A percentile compares a stretch with the other conserved stretches of the same genome.
Evolutionary conservation across 2,113 vertebrate genomes (phyloP).

Genomic region (Tichodroma muraria): DNA sequence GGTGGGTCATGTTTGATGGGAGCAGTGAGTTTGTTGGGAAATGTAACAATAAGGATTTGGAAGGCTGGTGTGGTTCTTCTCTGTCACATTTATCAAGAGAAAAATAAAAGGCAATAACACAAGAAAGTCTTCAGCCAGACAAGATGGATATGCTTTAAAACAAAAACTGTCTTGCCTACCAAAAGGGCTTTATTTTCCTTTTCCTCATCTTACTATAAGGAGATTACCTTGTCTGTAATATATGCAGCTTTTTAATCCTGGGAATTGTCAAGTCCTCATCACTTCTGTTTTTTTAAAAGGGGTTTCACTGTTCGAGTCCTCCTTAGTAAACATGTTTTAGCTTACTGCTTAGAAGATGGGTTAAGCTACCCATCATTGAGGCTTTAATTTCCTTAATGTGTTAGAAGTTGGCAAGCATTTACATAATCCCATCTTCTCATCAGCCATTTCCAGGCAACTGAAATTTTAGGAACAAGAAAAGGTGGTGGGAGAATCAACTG

Average conservation of each 20-base stretch:
- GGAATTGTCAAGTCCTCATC: background rate
- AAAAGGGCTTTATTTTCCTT: background rate
- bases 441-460: slow-evolving; percentile 49
- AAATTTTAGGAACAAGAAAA: background rate
- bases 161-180: background rate
- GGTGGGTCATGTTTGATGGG: background rate
- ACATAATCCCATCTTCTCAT: slow-evolving; percentile 12
- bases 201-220: background rate
- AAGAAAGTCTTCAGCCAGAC: background rate
- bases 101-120: background rate
- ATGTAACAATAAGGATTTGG: background rate
- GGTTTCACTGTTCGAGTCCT: background rate
- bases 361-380: slow-evolving; percentile 29
- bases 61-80: background rate
- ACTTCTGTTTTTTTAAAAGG: background rate
- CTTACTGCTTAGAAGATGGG: background rate
- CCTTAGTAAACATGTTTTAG: background rate
- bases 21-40: background rate
- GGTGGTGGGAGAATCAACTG: rapidly evolving
- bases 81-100: background rate
- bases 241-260: slow-evolving; percentile 34
- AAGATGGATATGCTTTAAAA: background rate
- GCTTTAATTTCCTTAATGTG: background rate
- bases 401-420: background rate
- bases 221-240: slow-evolving; percentile 27